Base-by-base conservation (phyloP, 2,797 vertebrate genomes). In the Sebastes glaucus region DNA sequence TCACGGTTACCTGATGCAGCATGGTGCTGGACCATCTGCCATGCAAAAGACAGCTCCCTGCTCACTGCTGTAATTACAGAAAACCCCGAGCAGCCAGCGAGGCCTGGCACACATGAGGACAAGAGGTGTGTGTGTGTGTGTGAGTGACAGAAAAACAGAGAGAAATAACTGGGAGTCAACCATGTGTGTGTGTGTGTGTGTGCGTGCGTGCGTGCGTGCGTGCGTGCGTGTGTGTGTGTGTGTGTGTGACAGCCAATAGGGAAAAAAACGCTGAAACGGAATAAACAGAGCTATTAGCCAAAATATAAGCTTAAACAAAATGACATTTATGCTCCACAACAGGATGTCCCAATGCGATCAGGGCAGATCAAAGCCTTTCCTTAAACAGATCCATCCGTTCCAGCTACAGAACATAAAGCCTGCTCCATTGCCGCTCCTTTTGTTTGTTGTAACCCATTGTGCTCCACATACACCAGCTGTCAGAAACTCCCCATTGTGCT, bases 1-100 rank as follows among this genome's bases (percentile, higher is more conserved):
- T 95, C 95, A 95, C 92, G 93, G 95, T 97, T 97, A 98, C 97
- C 97, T 97, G 97, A 95, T 96, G 95, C 35, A 93, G 94, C 94
- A 96, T 96, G 85, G 96, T 94, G 88, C 94, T 93, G 88, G 95
- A 96, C 97, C 97, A 97, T 97, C 97, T 97, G 97, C 95, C 96
- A 86, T 93, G 96, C 86, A 96, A 95, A 92, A 92, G 93, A 91
- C 84, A 94, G 93, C 95, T 96, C 96, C 84, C 95, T 89, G 91
- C 91, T 91, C 94, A 85, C 82, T 95, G 96, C 94, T 96, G 93
- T 90, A 96, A 96, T 95, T 95, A 92, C 80, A 80, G 91, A 81
- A 89, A 69, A 90, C 16, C 71, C 88, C 88, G 84, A 87, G 87
- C 85, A 90, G 77, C 91, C 92, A 93, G 79, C 6, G 35, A 74